Evolutionary conservation across 1,140 invertebrate species (phyloP).

Genomic region (Bombus impatiens): DNA sequence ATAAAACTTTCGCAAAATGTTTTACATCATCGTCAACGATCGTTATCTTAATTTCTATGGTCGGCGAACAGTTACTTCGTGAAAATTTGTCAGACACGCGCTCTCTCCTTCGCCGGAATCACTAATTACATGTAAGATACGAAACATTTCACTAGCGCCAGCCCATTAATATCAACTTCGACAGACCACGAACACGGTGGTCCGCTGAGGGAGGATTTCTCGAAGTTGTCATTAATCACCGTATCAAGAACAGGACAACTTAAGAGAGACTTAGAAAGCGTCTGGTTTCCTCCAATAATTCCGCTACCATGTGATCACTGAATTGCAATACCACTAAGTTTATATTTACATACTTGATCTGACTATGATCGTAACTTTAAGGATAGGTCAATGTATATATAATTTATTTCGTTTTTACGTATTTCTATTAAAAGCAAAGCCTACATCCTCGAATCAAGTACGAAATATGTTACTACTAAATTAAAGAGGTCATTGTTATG

Average conservation of each 20-base stretch:
- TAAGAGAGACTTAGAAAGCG: slow-evolving; percentile 51
- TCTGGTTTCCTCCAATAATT: slow-evolving; percentile 35
- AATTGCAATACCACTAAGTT: not conserved
- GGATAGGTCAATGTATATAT: not conserved
- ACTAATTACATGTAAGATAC: slow-evolving; percentile 57
- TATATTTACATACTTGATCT: not conserved
- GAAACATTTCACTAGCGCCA: slow-evolving; percentile 55
- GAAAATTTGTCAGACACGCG: slow-evolving; percentile 57
- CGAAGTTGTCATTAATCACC: slow-evolving; percentile 56
- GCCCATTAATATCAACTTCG: slow-evolving; percentile 61
- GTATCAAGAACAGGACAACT: slow-evolving; percentile 43
- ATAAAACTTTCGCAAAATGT: slow-evolving; percentile 40
- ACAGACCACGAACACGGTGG: slow-evolving; percentile 58
- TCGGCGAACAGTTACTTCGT: slow-evolving; percentile 1
- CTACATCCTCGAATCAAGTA: not conserved
- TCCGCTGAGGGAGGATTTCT: slow-evolving; percentile 58
- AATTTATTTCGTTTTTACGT: not conserved
- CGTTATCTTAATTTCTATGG: slow-evolving; percentile 17
- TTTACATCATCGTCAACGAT: slow-evolving; percentile 1
- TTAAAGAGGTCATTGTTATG: not conserved
- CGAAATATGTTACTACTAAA: not conserved
- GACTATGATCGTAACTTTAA: not conserved
- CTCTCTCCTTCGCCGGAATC: slow-evolving; percentile 35
- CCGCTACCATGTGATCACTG: not conserved
- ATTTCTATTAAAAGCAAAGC: not conserved